Evolutionary conservation across 2,888 invertebrate species (phyloP), one percentile per base, ranked within the genome.

Genomic region (Meiosimyza decipiens): DNA sequence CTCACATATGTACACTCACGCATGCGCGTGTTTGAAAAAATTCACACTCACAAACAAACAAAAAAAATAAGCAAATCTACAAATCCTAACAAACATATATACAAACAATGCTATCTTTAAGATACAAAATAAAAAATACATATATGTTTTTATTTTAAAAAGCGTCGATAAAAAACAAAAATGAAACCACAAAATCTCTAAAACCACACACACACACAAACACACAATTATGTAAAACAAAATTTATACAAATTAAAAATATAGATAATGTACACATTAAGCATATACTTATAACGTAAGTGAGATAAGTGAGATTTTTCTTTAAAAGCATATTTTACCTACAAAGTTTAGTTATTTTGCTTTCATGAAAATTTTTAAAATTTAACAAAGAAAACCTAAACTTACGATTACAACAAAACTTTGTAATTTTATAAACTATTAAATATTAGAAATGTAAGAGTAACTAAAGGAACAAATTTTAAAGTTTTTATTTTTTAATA

Each of bases 341-440:
- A 40, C 6, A 40, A 40, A 62, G 55, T 49, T 65, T 71, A 72
- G 62, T 68, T 40, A 51, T 73, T 62, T 70, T 65, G 50, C 70
- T 60, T 64, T 67, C 52, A 70, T 52, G 57, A 66, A 75, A 70
- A 18, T 57, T 62, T 59, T 52, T 28, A 67, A 55, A 63, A 72
- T 71, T 62, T 71, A 76, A 75, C 73, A 74, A 70, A 74, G 18
- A 57, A 57, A 55, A 18, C 12, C 64, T 18, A 11, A 64, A 64
- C 6, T 50, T 18, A 50, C 18, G 13, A 49, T 64, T 49, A n/a
- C 18, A 15, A 33, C 28, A 60, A 52, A 40, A 16, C 33, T 62
- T 69, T 69, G 51, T 59, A 67, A 69, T 51, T 69, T 50, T 60
- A 60, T 60, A 52, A 60, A 59, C 33, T 16, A 64, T 49, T 63